A percentile compares a stretch with the other conserved stretches of the same genome.
phyloP scores from a whole-genome alignment of 1,140 invertebrate genomes.

The Sinella curviseta region DNA sequence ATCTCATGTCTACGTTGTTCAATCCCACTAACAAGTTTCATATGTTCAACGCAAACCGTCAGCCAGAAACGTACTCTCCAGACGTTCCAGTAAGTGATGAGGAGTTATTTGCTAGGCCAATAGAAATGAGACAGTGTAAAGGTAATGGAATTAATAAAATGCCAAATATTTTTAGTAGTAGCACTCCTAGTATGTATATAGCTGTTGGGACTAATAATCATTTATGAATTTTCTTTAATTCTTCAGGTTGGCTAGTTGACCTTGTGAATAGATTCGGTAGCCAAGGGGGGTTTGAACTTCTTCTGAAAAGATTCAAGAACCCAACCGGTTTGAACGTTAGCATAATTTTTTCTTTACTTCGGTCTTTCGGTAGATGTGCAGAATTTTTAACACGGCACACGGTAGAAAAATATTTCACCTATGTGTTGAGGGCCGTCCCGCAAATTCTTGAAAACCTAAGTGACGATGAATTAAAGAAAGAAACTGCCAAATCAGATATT shows the following conservation, averaged over 20 bases:
- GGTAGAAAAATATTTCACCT: conserved; percentile 89
- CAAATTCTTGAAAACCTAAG: conserved; percentile 88
- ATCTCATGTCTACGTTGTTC: conserved; percentile 88
- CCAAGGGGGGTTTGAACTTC: conserved; percentile 81
- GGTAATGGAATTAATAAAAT: conserved; percentile 28
- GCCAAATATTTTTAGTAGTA: not conserved
- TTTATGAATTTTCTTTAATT: conserved; percentile 51
- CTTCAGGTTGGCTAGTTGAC: conserved; percentile 92
- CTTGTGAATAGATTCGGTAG: conserved; percentile 91
- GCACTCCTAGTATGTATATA: not conserved
- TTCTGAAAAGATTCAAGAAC: conserved; percentile 81
- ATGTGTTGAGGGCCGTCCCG: conserved; percentile 88
- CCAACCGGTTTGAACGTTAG: conserved; percentile 65
- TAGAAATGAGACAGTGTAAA: conserved; percentile 59
- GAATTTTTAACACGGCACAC: conserved; percentile 87
- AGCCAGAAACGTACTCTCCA: conserved; percentile 74
- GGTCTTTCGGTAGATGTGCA: conserved; percentile 89
- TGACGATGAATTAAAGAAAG: conserved; percentile 96
- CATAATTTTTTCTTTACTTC: conserved; percentile 78
- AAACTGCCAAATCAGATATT: conserved; percentile 90
- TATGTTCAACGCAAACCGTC: conserved; percentile 81
- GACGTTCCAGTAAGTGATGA: conserved; percentile 66
- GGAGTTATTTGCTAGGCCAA: conserved; percentile 78
- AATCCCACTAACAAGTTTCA: conserved; percentile 95
- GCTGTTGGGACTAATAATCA: no score